Percentiles rank a stretch among this genome's conserved stretches.
Evolutionary conservation across 2,888 invertebrate species (phyloP).

Genomic region (Polia nebulosa): DNA sequence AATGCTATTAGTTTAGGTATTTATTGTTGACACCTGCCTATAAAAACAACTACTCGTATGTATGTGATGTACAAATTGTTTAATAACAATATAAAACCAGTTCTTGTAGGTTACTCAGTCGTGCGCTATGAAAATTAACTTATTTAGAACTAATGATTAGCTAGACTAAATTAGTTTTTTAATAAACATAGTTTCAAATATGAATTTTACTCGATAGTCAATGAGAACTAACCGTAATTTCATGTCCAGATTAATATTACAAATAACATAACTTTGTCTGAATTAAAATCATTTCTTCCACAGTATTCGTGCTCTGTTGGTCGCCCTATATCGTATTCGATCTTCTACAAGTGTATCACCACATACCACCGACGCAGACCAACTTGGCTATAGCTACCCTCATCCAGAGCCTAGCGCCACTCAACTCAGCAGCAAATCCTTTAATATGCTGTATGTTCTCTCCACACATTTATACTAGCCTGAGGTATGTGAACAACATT

Average conservation of each 20-base stretch:
- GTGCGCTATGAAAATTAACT: too few relatives aligned
- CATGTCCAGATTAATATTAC: not conserved
- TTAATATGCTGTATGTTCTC: conserved; percentile 98
- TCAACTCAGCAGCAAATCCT: conserved; percentile 98
- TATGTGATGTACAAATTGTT: too few relatives aligned
- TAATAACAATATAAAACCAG: too few relatives aligned
- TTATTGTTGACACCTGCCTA: not conserved
- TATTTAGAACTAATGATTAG: too few relatives aligned
- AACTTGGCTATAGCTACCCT: conserved; percentile 96
- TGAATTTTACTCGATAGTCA: too few relatives aligned
- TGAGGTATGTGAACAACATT: conserved; percentile 92
- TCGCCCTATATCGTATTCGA: conserved; percentile 98
- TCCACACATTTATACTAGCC: conserved; percentile 95
- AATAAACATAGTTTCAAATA: too few relatives aligned
- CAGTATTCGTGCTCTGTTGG: conserved; percentile 98
- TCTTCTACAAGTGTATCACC: conserved; percentile 96
- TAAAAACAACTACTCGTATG: too few relatives aligned
- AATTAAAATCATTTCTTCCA: conserved; percentile 45
- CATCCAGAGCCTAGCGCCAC: conserved; percentile 97
- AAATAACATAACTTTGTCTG: not conserved
- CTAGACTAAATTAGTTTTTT: too few relatives aligned
- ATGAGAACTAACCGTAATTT: too few relatives aligned
- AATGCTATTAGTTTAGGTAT: not conserved
- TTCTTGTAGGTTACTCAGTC: too few relatives aligned
- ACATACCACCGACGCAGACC: conserved; percentile 94